These are phyloP conservation scores for Poeciliopsis infans DNA, from an alignment of 2,797 vertebrate genomes.

Conservation along the genomic window DNA sequence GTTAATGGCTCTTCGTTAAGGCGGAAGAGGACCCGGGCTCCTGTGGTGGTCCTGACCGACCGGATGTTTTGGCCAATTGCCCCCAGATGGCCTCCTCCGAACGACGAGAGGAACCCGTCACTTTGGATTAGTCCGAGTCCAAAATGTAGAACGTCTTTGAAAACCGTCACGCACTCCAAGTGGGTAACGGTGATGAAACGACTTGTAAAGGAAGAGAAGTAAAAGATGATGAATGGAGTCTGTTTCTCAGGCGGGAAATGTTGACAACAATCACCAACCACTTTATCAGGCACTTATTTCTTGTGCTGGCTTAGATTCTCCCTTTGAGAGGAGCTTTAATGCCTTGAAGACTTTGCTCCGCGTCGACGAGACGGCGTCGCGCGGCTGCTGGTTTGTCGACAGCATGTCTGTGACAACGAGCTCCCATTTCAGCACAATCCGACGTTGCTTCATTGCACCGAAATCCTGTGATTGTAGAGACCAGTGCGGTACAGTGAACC, in stretches of 20 bases:
- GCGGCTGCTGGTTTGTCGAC: constrained; percentile 46
- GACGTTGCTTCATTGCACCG: background rate
- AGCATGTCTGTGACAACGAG: constrained; percentile 50
- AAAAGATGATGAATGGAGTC: background rate
- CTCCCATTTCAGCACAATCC: constrained; percentile 35
- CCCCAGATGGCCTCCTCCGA: constrained; percentile 41
- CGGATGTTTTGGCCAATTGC: constrained; percentile 67
- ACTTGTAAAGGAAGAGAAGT: background rate
- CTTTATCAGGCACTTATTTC: background rate
- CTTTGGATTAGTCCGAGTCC: constrained; percentile 10
- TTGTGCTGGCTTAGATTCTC: no score
- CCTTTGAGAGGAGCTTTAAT: background rate
- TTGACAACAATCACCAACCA: background rate
- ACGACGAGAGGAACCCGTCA: constrained; percentile 33
- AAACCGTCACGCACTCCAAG: constrained; percentile 4
- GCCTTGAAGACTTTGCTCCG: background rate
- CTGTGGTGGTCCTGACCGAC: constrained; percentile 72
- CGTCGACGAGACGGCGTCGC: constrained; percentile 34
- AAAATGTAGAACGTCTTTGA: constrained; percentile 28
- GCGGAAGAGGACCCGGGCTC: constrained; percentile 64
- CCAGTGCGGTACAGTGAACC: background rate
- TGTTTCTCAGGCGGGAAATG: background rate
- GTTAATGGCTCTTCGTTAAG: constrained; percentile 76
- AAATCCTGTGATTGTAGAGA: background rate
- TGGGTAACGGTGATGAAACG: background rate